Percentiles rank a stretch among this genome's conserved stretches.
These are phyloP conservation scores for Stigmatopora nigra DNA, from an alignment of 2,113 vertebrate genomes.

Conservation along the genomic window DNA sequence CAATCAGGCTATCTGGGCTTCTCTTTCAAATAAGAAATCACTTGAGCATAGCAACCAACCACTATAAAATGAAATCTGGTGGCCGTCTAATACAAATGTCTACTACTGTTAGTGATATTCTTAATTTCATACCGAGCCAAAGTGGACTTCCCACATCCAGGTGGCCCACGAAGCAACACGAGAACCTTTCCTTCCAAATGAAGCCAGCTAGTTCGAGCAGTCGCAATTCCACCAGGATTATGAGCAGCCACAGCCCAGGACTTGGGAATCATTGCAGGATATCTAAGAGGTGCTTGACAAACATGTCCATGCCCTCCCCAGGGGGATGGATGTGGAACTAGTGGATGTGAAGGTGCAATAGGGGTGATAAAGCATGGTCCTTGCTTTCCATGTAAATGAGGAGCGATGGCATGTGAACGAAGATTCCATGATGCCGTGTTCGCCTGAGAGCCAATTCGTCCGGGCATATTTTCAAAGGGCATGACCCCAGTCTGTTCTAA, in stretches of 20 bases:
- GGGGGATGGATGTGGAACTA: constrained; percentile 30
- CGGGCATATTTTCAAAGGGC: neutral
- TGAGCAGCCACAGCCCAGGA: constrained; percentile 64
- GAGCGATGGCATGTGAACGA: constrained; percentile 72
- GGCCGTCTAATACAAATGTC: neutral
- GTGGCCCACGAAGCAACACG: constrained; percentile 88
- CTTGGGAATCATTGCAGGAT: constrained; percentile 66
- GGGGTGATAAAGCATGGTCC: constrained; percentile 78
- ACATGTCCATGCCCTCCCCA: constrained; percentile 41
- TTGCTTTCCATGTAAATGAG: constrained; percentile 44
- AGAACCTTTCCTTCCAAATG: constrained; percentile 77
- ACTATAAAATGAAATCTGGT: neutral
- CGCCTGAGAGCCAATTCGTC: constrained; percentile 35
- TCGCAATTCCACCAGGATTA: neutral
- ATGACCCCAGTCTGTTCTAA: neutral
- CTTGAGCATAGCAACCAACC: too few species aligned
- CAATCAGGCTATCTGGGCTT: too few species aligned
- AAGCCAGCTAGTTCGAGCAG: constrained; percentile 64
- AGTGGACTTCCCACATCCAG: constrained; percentile 93
- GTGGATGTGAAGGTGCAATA: constrained; percentile 60
- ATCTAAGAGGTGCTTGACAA: constrained; percentile 60
- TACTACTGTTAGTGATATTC: neutral
- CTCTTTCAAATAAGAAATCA: too few species aligned
- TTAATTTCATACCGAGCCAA: constrained; percentile 79
- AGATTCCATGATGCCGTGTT: constrained; percentile 72